Base-by-base conservation (phyloP, 2,113 vertebrate species). In the Notothenia coriiceps region DNA sequence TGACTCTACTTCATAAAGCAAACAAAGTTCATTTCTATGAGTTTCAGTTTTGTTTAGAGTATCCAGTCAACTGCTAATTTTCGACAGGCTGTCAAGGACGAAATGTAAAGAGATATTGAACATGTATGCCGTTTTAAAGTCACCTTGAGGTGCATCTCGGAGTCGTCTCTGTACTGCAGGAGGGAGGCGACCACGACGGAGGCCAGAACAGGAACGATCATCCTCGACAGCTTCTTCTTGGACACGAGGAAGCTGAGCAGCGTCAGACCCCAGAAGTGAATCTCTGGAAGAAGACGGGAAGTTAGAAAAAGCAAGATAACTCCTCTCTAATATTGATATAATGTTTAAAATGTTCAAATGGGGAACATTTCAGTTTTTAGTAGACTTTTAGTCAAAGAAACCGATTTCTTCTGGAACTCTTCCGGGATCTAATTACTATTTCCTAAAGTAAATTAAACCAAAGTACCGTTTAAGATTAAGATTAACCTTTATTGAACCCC, bases 261-360 rank as follows among this genome's bases (percentile, higher is more conserved):
- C 79, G 90, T 95, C 60, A 99, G 93, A 74, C 97, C 97, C 94
- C 97, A 95, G 89, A 92, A 95, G 73, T 99, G 97, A 75, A 99
- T 97, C 82, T 97, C 98, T 99, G 79, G 4, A 80, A 3, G 29
- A 56, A 3, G n/a, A 4, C 1, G n/a, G 12, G 12, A 44, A 20
- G n/a, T 47, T 3, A 61, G 46, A 6, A 9, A 20, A 7, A 22
- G 10, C 10, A n/a, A 2, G 13, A 47, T 14, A 14, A 15, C 8
- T 60, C 20, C 13, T 7, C 8, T 25, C 25, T n/a, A 44, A 11
- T 7, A 33, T 2, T 2, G 22, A 49, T 46, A 33, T 18, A 1
- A 22, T 44, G 18, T 14, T 68, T 20, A 9, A 44, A 22, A 10
- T 22, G 15, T 5, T 40, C 29, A 29, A 29, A 29, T 29, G 29